Base-by-base conservation (phyloP, 2,888 invertebrate species). In the Netelia fuscicornis region DNA sequence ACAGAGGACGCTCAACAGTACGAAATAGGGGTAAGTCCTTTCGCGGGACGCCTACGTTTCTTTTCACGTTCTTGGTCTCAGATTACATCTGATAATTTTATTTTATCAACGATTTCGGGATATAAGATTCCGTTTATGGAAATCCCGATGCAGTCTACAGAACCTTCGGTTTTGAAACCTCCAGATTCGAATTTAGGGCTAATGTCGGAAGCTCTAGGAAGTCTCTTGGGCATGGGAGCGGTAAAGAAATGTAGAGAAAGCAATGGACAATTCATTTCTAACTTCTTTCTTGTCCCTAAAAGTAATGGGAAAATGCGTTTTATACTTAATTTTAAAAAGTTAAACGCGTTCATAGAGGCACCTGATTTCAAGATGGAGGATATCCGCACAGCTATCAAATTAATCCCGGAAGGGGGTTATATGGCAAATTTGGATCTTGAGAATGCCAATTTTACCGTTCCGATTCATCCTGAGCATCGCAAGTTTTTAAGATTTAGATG, bases 341-440 rank as follows among this genome's bases (percentile, higher is more conserved):
- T 86, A 13, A 87, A 86, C 68, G 44, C 42, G 10, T 88, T 85
- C 56, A 81, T 88, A 56, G 37, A 42, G 8, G 62, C 81, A 0
- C 11, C 64, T 0, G 84, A 89, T 82, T 89, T 89, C 52, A 86
- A 89, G 74, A 68, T 87, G 65, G 87, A 89, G 56, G 85, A 88
- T 58, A 58, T 85, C 54, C 83, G 81, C 80, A 87, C 87, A 6
- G 87, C 82, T 1, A 60, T 74, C 2, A 85, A 81, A 58, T 76
- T 87, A 9, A 65, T 87, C 2, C 72, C 77, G 13, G n/a, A 72
- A 75, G 80, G 64, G 37, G 75, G 58, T 48, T 87, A 44, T 64
- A 81, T 85, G 85, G 65, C 80, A 20, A 80, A 56, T 23, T 30
- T 87, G 13, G 81, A 85, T 56, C 52, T 84, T 17, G 48, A 76